Base-by-base conservation (phyloP, 2,888 invertebrate species). In the Scaptomyza caliginosa region DNA sequence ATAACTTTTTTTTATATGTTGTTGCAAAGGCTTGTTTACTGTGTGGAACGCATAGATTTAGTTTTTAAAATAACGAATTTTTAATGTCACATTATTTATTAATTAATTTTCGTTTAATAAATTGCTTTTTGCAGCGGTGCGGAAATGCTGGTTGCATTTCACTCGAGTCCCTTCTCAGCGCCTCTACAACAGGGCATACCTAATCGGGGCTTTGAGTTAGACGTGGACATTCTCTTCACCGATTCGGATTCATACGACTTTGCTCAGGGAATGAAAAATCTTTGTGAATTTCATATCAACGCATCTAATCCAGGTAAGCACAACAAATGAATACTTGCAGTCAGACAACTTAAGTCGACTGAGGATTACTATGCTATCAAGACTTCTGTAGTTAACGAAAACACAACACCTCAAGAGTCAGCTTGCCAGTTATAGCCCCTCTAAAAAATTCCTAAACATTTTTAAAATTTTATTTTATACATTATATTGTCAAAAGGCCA, bases 231-330 rank as follows among this genome's bases (percentile, higher is more conserved):
- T 34, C 94, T 97, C 34, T 97, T 97, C 89, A 95, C 96, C 0
- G 96, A 97, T 89, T 96, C 96, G 0, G 96, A 96, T 87, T 96
- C 96, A 0, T 93, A 96, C 48, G 97, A 97, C 89, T 97, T 96
- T 89, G 96, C 96, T 3, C 93, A 93, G 58, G 92, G 92, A 32
- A 88, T 92, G 2, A 90, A 90, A 57, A 90, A 90, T 88, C 74
- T 90, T 38, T 96, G 96, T 87, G 95, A 95, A 90, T 96, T 96
- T 88, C 94, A 95, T 90, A 94, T 96, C 63, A 95, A 95, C 89
- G 95, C 96, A 23, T 95, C 95, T 58, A 92, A 92, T 90, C 91
- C 91, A 74, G 92, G 91, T 91, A 80, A 90, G 89, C 80, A 17
- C 21, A 26, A 34, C 8, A 19, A 49, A 40, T 26, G 45, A 30